Conservation (phyloP, 2,888 invertebrate species). For the Punctoribates punctum region DNA sequence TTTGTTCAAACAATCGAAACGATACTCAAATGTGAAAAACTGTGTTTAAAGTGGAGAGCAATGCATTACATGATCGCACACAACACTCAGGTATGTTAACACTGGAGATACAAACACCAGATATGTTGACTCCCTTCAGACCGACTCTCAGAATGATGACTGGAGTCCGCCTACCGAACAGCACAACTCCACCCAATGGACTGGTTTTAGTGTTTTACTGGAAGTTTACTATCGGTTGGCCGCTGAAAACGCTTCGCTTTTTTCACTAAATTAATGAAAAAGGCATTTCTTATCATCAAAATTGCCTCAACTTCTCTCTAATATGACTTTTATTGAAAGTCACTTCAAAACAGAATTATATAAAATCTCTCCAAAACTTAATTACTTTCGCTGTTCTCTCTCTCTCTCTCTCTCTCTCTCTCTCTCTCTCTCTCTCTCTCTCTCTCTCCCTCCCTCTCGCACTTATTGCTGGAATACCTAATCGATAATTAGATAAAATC, state of each 20-base stretch:
- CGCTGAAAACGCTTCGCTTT: not conserved
- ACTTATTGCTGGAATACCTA: not conserved
- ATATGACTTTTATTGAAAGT: not conserved
- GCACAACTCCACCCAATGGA: conserved; percentile 21
- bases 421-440: not conserved
- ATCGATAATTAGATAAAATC: conserved; percentile 11
- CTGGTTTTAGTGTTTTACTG: conserved; percentile 26
- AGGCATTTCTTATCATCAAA: conserved; percentile 16
- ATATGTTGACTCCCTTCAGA: conserved; percentile 3
- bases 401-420: not conserved
- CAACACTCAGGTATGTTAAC: conserved; percentile 21
- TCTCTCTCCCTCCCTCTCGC: not conserved
- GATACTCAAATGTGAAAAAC: not conserved
- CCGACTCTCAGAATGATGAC: conserved; percentile 3
- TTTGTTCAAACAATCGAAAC: not conserved
- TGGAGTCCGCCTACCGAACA: conserved; percentile 5
- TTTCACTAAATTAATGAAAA: conserved; percentile 23
- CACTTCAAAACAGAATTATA: conserved; percentile 2
- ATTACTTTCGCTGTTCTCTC: not conserved
- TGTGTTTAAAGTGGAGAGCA: not conserved
- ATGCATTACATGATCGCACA: conserved; percentile 18
- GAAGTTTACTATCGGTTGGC: not conserved
- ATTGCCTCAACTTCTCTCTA: not conserved
- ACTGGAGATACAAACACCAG: conserved; percentile 12
- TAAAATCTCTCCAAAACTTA: not conserved